Base-by-base conservation (phyloP, 2,113 vertebrate genomes). In the Aldabrachelys gigantea region DNA sequence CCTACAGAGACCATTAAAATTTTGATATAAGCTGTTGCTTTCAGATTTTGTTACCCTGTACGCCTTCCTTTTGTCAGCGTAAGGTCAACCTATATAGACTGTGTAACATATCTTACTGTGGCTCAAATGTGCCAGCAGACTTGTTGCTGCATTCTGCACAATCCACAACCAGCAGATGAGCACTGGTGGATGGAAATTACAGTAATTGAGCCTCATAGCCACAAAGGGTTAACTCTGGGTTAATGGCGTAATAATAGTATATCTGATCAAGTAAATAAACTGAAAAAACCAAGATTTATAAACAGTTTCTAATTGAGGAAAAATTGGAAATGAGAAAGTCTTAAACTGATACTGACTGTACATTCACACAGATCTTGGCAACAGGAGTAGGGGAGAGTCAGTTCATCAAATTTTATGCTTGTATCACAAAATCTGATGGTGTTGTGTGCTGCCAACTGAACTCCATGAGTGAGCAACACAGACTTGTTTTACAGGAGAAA, bases 181-280 rank as follows among this genome's bases (percentile, higher is more conserved):
- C 13, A 0, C 89, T 82, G 89, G 78, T 96, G 79, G 94, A 89
- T 95, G 84, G 75, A 84, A 95, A 91, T 91, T 88, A 50, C 17
- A 50, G 79, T 83, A 93, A 93, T 91, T 96, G 85, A 57, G 89
- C 87, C 7, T 76, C 81, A 69, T 78, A 84, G 89, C 88, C 80
- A 88, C 78, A 95, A 95, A 93, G 49, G 86, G 91, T 95, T 97
- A 94, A 92, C 80, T 95, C 93, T 49, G 86, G n/a, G 44, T 76
- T 94, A 95, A 91, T 80, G 84, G 44, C 80, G 69, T 35, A 85
- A 24, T 85, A 85, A 90, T 92, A 87, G 35, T 53, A 56, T 89
- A 92, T 93, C 44, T 87, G 13, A 41, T 93, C 69, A 85, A 90
- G 85, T 85, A 89, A 89, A 87, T 65, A 79, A 35, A 59, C 21